Conservation (phyloP, 2,797 vertebrate species). For the Pipistrellus pipistrellus region DNA sequence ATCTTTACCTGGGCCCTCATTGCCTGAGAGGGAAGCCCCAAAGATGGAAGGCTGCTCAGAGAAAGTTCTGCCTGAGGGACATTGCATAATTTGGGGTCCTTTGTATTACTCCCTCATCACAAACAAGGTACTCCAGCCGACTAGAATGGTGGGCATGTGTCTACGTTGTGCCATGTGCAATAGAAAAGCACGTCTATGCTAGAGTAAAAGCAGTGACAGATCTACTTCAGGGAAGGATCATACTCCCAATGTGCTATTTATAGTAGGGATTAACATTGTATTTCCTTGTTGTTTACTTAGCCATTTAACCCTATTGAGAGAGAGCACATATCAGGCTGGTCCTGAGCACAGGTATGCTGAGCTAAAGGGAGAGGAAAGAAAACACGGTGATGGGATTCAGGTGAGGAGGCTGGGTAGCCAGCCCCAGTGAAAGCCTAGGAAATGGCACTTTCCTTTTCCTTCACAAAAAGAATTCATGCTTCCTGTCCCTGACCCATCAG, state of each 20-base stretch:
- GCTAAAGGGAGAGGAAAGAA: background rate
- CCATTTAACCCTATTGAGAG: background rate
- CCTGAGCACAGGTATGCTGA: background rate
- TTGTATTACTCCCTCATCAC: background rate
- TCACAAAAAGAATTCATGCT: background rate
- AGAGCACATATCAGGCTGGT: background rate
- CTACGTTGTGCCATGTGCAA: rapidly evolving
- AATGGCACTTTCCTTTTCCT: background rate
- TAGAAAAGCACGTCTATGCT: background rate
- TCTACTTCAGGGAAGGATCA: background rate
- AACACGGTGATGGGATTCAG: rapidly evolving
- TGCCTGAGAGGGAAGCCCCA: background rate
- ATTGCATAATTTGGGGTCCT: no score
- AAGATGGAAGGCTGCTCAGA: background rate
- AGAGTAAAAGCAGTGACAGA: background rate
- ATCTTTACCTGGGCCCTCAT: background rate
- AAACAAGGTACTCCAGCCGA: background rate
- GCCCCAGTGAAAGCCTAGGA: background rate
- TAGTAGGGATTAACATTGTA: background rate
- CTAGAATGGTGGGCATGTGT: background rate
- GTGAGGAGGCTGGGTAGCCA: background rate
- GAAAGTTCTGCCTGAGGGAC: background rate
- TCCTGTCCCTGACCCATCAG: background rate
- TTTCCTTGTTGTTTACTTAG: background rate
- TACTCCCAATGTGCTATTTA: background rate